Conservation (phyloP, 2,797 vertebrate species). For the Diglossa cyanea region DNA sequence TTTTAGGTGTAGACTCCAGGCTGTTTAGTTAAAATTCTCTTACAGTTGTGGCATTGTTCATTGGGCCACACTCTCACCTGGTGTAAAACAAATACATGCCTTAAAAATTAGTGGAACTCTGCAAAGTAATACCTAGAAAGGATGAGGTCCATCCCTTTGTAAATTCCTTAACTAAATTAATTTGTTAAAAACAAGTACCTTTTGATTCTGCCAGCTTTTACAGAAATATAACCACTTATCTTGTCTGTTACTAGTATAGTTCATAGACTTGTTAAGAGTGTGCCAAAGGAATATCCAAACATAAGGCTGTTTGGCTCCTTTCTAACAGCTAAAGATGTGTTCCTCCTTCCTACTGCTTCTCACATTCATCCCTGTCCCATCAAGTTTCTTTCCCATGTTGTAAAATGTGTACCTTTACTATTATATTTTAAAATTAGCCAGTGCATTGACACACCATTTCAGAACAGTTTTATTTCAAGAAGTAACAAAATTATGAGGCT, state of each 20-base stretch:
- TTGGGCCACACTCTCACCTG: neutral
- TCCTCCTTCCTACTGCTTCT: constrained; percentile 47
- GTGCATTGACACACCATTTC: neutral
- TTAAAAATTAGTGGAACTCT: neutral
- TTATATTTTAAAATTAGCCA: constrained; percentile 19
- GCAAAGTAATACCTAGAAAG: neutral
- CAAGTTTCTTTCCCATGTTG: constrained; percentile 4
- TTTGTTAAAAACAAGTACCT: neutral
- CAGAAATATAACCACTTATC: neutral
- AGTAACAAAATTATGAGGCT: neutral
- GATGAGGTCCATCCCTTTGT: neutral
- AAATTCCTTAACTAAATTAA: neutral
- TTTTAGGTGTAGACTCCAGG: neutral
- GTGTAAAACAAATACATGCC: neutral
- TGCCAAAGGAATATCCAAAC: constrained; percentile 57
- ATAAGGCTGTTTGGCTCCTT: constrained; percentile 36
- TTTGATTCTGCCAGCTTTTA: neutral
- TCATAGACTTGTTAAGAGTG: neutral
- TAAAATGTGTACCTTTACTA: neutral
- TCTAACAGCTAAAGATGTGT: constrained; percentile 5
- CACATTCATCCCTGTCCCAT: neutral
- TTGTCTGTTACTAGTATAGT: neutral
- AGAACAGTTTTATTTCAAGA: neutral
- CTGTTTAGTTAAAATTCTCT: neutral
- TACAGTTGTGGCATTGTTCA: neutral